Percentiles rank a stretch among this genome's conserved stretches.
Evolutionary conservation across 2,888 invertebrate species (phyloP).

Genomic region (Strigamia transsilvanica): DNA sequence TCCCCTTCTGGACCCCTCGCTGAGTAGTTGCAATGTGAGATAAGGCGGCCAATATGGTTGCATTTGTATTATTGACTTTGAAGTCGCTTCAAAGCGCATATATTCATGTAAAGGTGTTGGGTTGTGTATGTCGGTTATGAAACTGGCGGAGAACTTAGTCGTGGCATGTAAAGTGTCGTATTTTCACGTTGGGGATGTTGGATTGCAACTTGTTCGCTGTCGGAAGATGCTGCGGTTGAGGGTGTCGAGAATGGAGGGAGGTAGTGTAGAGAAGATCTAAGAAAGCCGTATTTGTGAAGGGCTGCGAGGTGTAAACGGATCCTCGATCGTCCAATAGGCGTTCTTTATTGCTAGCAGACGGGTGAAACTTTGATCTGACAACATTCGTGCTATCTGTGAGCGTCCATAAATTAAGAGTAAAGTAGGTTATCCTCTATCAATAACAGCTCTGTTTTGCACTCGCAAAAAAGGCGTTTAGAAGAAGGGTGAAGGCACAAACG

Average conservation of each 20-base stretch:
- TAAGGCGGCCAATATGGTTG: conserved; percentile 32
- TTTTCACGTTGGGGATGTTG: neutral
- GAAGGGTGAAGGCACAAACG: neutral
- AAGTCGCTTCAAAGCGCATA: neutral
- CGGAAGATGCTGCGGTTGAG: conserved; percentile 34
- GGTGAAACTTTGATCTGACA: conserved; percentile 36
- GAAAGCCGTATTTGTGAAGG: conserved; percentile 39
- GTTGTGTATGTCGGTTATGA: too few species aligned
- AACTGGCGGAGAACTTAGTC: neutral
- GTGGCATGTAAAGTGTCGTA: neutral
- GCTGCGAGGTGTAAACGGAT: conserved; percentile 35
- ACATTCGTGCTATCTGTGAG: conserved; percentile 32
- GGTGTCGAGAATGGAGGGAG: conserved; percentile 20
- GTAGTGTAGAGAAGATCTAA: conserved; percentile 22
- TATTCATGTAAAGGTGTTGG: neutral
- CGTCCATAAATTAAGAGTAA: conserved; percentile 33
- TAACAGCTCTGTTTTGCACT: conserved; percentile 3
- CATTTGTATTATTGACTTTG: neutral
- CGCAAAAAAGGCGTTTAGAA: neutral
- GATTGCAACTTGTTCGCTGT: neutral
- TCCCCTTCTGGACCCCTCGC: conserved; percentile 5
- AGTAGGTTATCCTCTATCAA: conserved; percentile 35
- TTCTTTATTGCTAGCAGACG: conserved; percentile 27
- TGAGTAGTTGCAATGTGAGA: neutral
- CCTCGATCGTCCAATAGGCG: conserved; percentile 37